phyloP scores from a whole-genome alignment of 1,140 invertebrate genomes.

The Lepidurus arcticus region DNA sequence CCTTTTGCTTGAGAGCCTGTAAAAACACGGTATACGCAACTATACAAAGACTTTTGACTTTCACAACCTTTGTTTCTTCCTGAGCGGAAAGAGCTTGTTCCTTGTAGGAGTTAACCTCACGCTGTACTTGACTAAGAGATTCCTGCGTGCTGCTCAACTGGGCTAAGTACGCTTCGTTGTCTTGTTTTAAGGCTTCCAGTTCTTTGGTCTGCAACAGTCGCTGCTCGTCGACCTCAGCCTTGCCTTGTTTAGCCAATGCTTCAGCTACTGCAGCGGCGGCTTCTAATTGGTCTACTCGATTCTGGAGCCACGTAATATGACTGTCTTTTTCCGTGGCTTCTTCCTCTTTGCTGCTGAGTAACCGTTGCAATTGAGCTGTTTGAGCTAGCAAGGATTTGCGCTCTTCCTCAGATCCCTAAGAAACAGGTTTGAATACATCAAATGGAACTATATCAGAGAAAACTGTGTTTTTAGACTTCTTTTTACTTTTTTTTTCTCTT shows the following conservation, averaged over 20 bases:
- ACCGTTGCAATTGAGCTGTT: slow-evolving; percentile 12
- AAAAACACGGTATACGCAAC: neutral
- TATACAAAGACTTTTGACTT: neutral
- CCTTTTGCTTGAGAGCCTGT: slow-evolving; percentile 1
- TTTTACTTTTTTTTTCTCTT: too few relatives aligned
- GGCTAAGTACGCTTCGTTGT: slow-evolving; percentile 61
- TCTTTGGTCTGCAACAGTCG: neutral
- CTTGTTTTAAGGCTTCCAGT: slow-evolving; percentile 49
- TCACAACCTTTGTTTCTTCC: slow-evolving; percentile 65
- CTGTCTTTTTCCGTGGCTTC: slow-evolving; percentile 29
- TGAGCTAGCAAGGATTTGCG: slow-evolving; percentile 28
- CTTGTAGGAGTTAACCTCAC: slow-evolving; percentile 65
- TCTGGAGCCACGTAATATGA: slow-evolving; percentile 29
- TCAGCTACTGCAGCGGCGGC: slow-evolving; percentile 50
- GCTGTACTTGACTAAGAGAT: slow-evolving; percentile 65
- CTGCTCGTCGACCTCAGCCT: neutral
- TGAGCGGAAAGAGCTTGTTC: slow-evolving; percentile 65
- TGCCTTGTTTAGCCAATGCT: slow-evolving; percentile 43
- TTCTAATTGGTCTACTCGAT: slow-evolving; percentile 16
- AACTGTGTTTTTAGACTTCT: too few relatives aligned
- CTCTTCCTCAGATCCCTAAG: slow-evolving; percentile 30
- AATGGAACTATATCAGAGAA: too few relatives aligned
- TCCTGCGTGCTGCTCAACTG: slow-evolving; percentile 66
- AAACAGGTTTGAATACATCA: neutral
- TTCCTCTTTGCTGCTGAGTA: slow-evolving; percentile 26